Percentiles rank a stretch among this genome's conserved stretches.
Conservation (phyloP, 37 sponge, comb jelly and placozoan genomes). For the Agelas oroides region DNA sequence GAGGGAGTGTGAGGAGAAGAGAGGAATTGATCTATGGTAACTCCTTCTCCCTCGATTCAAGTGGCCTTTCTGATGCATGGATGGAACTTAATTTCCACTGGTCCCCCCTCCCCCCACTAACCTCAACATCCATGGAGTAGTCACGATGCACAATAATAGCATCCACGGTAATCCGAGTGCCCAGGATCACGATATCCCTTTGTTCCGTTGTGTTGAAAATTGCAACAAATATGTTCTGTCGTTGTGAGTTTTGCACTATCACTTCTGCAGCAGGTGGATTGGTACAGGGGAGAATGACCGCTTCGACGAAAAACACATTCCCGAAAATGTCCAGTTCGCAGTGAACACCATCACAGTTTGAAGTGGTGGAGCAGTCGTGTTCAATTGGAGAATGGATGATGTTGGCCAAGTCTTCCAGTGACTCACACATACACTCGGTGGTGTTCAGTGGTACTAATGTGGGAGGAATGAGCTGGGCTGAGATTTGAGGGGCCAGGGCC, state of each 20-base stretch:
- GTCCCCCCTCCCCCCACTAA: no score
- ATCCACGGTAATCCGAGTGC: background rate
- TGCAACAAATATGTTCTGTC: background rate
- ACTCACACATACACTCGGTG: slow-evolving; percentile 37
- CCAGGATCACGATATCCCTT: background rate
- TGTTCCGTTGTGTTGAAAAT: slow-evolving; percentile 1
- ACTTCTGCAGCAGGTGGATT: slow-evolving; percentile 7
- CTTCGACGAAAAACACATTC: slow-evolving; percentile 17
- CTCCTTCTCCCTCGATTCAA: no score
- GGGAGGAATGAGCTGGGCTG: background rate
- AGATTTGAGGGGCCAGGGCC: no score
- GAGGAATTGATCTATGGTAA: background rate
- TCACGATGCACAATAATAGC: background rate
- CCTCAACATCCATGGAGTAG: slow-evolving; percentile 47
- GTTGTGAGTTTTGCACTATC: slow-evolving; percentile 1
- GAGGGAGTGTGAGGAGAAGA: no score
- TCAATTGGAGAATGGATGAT: background rate
- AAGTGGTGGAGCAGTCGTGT: slow-evolving; percentile 25
- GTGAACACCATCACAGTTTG: slow-evolving; percentile 22
- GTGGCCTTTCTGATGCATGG: no score
- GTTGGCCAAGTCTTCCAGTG: slow-evolving; percentile 26
- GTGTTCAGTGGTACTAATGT: slow-evolving; percentile 19
- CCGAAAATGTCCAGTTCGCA: slow-evolving; percentile 10
- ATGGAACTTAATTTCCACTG: no score
- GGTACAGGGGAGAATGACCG: slow-evolving; percentile 25